A percentile compares a stretch with the other conserved stretches of the same genome.
Evolutionary conservation across 1,140 invertebrate genomes (phyloP).

Genomic region (Cydia fagiglandana): DNA sequence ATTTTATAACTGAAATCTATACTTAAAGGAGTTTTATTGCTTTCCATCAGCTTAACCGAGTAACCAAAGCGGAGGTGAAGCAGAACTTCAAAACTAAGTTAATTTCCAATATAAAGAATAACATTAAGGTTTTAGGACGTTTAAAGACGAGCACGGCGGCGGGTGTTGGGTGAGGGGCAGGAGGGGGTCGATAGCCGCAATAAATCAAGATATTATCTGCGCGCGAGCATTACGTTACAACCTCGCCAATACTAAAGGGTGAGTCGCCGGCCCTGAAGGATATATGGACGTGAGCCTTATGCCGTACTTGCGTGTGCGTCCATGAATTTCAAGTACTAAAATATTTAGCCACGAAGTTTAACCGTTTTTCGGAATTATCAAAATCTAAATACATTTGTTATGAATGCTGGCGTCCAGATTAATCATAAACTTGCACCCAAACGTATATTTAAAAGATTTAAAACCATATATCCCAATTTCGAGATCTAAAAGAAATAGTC

Average conservation of each 20-base stretch:
- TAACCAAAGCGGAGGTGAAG: not conserved
- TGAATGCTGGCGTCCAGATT: constrained; percentile 20
- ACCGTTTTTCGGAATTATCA: not conserved
- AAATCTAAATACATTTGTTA: constrained; percentile 20
- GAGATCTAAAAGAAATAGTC: constrained; percentile 67
- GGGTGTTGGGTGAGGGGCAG: constrained; percentile 38
- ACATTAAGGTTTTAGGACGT: constrained; percentile 38
- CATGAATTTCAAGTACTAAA: not conserved
- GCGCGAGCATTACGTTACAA: constrained; percentile 53
- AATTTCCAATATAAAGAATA: constrained; percentile 31
- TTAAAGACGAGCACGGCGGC: constrained; percentile 27
- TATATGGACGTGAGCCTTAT: constrained; percentile 34
- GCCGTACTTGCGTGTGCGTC: constrained; percentile 6
- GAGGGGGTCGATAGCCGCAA: constrained; percentile 61
- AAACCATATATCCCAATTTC: constrained; percentile 30
- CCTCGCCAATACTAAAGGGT: constrained; percentile 60
- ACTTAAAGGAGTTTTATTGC: not conserved
- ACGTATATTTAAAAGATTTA: constrained; percentile 29
- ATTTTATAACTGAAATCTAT: constrained; percentile 1
- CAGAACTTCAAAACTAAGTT: not conserved
- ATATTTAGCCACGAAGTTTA: not conserved
- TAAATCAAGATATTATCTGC: constrained; percentile 75
- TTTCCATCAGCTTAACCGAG: not conserved
- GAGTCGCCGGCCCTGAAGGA: constrained; percentile 44
- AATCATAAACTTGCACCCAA: constrained; percentile 25